Percentiles rank a stretch among this genome's conserved stretches.
Evolutionary conservation across 2,113 vertebrate genomes (phyloP).

Genomic region (Xiphias gladius): DNA sequence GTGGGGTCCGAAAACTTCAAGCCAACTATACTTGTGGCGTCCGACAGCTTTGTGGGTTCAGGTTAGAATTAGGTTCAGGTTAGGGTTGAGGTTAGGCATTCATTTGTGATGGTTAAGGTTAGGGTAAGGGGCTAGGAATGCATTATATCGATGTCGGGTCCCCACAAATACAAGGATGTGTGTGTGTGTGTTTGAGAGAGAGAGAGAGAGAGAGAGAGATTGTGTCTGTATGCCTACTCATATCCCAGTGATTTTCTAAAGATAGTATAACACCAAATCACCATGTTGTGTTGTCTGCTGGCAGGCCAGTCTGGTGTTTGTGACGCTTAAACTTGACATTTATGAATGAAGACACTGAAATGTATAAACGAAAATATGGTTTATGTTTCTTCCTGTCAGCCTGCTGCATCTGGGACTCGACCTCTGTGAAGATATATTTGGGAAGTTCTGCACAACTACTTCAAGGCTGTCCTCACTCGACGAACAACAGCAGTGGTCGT

Average conservation of each 20-base stretch:
- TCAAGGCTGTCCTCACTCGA: background rate
- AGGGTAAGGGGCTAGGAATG: no score
- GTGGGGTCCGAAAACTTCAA: no score
- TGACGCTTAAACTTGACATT: slow-evolving; percentile 55
- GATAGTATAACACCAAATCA: slow-evolving; percentile 48
- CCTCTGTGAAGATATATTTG: background rate
- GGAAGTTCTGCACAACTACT: background rate
- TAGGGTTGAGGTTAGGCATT: no score
- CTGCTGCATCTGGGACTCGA: background rate
- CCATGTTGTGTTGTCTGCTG: slow-evolving; percentile 28
- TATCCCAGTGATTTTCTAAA: slow-evolving; percentile 45
- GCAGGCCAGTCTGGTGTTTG: slow-evolving; percentile 34
- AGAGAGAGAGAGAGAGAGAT: background rate
- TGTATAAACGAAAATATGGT: slow-evolving; percentile 2
- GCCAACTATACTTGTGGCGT: no score
- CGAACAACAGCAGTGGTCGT: background rate
- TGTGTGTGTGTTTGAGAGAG: background rate
- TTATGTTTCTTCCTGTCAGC: slow-evolving; percentile 1
- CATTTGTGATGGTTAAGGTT: no score
- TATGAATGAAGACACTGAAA: slow-evolving; percentile 44
- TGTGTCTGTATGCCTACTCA: background rate
- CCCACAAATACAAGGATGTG: no score
- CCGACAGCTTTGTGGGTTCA: no score
- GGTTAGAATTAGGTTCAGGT: no score
- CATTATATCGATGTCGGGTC: no score